Base-by-base conservation (phyloP, 2,113 vertebrate species). In the Colossoma macropomum region DNA sequence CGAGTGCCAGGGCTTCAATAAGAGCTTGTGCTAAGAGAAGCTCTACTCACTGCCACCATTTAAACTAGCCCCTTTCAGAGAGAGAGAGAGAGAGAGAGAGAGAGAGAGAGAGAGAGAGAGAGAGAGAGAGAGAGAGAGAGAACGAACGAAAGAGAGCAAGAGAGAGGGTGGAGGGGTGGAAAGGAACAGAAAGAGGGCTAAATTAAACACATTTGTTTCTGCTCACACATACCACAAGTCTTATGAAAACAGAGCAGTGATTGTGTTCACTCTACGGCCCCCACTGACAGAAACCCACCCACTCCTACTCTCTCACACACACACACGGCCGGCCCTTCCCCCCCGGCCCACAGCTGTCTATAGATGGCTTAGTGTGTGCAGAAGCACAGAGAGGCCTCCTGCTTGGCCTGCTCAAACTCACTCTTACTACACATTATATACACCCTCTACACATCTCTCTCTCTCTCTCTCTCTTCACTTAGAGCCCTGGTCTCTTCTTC, bases 181-280 rank as follows among this genome's bases (percentile, higher is more conserved):
- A 88, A 88, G 88, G 86, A 86, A 87, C 89, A 91, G 87, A 88
- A 89, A 92, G 91, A 86, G 84, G 86, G 84, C 88, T 94, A 94
- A 94, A 95, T 95, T 95, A 95, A 95, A 95, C 93, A 94, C 94
- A 95, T 95, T 95, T 95, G 94, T 95, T 95, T 95, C 94, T 94
- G 94, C 93, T 94, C 93, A 93, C 92, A 92, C 94, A 95, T 95
- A 95, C 94, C 94, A 93, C 94, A 93, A 95, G 93, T 94, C 93
- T 94, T 94, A 93, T 94, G 93, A 95, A 95, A 95, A 95, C 94
- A 95, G 94, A 95, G 94, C 92, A 86, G 90, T 93, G 94, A 95
- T 95, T 95, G 94, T 95, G 92, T 93, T 94, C 94, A 83, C 91
- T 93, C 90, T 90, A 87, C 90, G 89, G 91, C 90, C 89, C 79